Evolutionary conservation across 2,888 invertebrate species (phyloP), one percentile per base, ranked within the genome.

Genomic region (Norana najaformis): DNA sequence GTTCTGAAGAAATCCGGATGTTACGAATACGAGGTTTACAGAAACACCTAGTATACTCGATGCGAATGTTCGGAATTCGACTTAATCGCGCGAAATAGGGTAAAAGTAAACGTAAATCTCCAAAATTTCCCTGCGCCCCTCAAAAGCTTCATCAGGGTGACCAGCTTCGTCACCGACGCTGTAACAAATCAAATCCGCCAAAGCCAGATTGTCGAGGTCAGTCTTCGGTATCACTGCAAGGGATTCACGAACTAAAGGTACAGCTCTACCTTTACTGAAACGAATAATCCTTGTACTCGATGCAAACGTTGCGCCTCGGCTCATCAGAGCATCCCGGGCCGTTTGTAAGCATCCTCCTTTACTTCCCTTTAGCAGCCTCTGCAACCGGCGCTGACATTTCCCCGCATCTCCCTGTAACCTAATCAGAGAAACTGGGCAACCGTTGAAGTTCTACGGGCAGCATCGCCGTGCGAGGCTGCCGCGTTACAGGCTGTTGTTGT

Each of bases 301-400:
- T 69, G 69, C 69, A n/a, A 69, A n/a, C 13, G n/a, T 1, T 8
- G 30, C 69, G 4, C 2, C 30, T 30, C 69, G 13, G n/a, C 69
- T 6, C 69, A n/a, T 69, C n/a, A 5, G 30, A 18, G 47, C 18
- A 14, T 47, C 14, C 18, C 8, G 11, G 69, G 8, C 30, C 6
- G 47, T 47, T 6, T 47, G 23, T 23, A 20, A 8, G n/a, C n/a
- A 53, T 30, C 14, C 1, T 69, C 69, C n/a, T 47, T n/a, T 69
- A 5, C 30, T 69, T n/a, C n/a, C 69, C 69, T 30, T 16, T n/a
- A 69, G n/a, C 8, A 30, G 30, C 85, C 37, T 85, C 85, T 0
- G 85, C 85, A 30, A 85, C 85, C 85, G 35, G 85, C 37, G 85
- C 85, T 85, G 85, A 85, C 85, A 85, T 85, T 85, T 85, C 85